Percentiles rank a stretch among this genome's conserved stretches.
Conservation (phyloP, 1,140 invertebrate genomes). For the Drosophila kanapiae region DNA sequence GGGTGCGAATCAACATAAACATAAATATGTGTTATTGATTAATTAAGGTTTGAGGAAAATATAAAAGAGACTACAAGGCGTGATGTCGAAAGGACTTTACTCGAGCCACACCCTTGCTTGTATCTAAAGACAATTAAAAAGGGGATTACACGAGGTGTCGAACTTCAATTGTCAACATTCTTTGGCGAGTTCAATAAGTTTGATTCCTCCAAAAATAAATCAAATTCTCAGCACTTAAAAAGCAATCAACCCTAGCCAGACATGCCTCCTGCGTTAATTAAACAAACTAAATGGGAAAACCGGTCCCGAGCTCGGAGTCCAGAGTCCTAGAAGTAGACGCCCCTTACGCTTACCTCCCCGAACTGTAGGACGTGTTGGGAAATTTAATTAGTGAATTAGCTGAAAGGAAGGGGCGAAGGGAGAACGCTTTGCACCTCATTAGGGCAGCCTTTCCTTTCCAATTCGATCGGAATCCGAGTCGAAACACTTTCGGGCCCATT, state of each 20-base stretch:
- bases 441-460: slow-evolving; percentile 39
- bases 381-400: slow-evolving; percentile 77
- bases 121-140: neutral
- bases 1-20: neutral
- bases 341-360: too few relatives aligned
- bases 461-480: slow-evolving; percentile 48
- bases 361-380: slow-evolving; percentile 55
- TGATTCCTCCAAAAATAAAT: slow-evolving; percentile 19
- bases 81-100: neutral
- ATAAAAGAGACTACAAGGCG: neutral
- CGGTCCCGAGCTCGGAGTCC: slow-evolving; percentile 8
- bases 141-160: neutral
- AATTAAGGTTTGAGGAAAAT: neutral
- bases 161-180: neutral
- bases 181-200: neutral
- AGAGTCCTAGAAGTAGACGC: slow-evolving; percentile 12
- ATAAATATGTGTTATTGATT: neutral
- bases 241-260: slow-evolving; percentile 56
- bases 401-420: slow-evolving; percentile 14
- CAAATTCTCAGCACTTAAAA: slow-evolving; percentile 66
- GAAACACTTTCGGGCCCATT: slow-evolving; percentile 25
- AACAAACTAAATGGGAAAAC: slow-evolving; percentile 47
- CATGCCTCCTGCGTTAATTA: slow-evolving; percentile 54
- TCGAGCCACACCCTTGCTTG: neutral
- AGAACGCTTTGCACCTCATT: slow-evolving; percentile 52